Conservation (phyloP, 2,797 vertebrate species). For the Oreortyx pictus region DNA sequence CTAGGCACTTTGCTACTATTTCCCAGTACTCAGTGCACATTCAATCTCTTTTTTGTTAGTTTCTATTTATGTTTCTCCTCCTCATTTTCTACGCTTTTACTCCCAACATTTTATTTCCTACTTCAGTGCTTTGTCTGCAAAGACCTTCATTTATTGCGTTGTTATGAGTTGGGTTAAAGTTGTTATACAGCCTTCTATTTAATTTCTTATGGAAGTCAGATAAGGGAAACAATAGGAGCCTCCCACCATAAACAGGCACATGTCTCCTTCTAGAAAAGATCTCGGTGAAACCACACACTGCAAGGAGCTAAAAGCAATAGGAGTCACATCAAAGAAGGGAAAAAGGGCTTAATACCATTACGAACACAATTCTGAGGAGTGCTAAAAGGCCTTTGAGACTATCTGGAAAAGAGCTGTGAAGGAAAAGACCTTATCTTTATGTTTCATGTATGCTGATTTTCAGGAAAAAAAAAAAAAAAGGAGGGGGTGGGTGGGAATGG, state of each 20-base stretch:
- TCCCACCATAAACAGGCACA: neutral
- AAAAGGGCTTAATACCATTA: neutral
- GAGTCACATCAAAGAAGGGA: neutral
- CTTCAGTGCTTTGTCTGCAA: neutral
- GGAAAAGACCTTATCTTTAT: neutral
- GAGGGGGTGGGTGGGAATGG: accelerated
- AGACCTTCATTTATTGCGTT: neutral
- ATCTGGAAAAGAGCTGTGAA: neutral
- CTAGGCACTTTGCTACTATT: neutral
- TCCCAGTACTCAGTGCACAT: neutral
- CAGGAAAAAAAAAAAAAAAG: accelerated
- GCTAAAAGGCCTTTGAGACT: neutral
- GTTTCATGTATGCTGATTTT: neutral
- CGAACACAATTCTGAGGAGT: accelerated
- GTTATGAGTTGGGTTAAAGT: neutral
- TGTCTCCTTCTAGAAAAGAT: neutral
- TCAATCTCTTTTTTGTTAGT: neutral
- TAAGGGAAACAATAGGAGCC: neutral
- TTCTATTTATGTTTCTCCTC: neutral
- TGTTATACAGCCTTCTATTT: neutral
- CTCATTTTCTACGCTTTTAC: neutral
- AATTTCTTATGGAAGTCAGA: neutral
- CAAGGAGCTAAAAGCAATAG: neutral
- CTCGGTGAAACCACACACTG: neutral
- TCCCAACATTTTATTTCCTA: neutral